phyloP scores from a whole-genome alignment of 2,113 vertebrate species.

The Ceratotherium simum region DNA sequence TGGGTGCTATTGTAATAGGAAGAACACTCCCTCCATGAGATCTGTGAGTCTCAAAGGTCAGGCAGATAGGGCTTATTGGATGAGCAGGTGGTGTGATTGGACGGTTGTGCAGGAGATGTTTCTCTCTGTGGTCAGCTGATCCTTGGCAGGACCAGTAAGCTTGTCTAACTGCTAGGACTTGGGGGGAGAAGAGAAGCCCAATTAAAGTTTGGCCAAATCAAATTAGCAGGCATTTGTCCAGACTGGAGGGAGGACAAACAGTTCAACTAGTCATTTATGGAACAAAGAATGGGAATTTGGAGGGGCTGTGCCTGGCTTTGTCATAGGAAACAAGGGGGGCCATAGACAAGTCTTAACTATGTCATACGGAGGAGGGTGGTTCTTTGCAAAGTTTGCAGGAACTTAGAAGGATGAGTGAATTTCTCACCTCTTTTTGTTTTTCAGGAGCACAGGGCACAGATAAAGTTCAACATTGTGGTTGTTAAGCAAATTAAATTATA shows the following conservation, averaged over 20 bases:
- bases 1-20: accelerated
- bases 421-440: neutral
- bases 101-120: neutral
- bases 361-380: too few species aligned
- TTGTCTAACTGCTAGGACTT: neutral
- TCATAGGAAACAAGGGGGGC: neutral
- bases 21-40: neutral
- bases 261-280: neutral
- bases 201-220: neutral
- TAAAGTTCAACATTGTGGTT: neutral
- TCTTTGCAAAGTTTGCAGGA: neutral
- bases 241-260: neutral
- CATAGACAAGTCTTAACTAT: neutral
- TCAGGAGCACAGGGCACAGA: neutral
- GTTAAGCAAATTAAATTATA: neutral
- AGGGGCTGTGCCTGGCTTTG: neutral
- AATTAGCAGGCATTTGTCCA: neutral
- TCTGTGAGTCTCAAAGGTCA: neutral
- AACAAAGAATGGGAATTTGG: neutral
- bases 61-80: neutral
- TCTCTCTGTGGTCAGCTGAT: neutral
- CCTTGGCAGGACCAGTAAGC: neutral
- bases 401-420: neutral
- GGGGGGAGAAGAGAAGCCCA: neutral
- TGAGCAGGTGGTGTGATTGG: neutral